Evolutionary conservation across 2,797 vertebrate species (phyloP), one percentile per base, ranked within the genome.

Genomic region (Parambassis ranga): DNA sequence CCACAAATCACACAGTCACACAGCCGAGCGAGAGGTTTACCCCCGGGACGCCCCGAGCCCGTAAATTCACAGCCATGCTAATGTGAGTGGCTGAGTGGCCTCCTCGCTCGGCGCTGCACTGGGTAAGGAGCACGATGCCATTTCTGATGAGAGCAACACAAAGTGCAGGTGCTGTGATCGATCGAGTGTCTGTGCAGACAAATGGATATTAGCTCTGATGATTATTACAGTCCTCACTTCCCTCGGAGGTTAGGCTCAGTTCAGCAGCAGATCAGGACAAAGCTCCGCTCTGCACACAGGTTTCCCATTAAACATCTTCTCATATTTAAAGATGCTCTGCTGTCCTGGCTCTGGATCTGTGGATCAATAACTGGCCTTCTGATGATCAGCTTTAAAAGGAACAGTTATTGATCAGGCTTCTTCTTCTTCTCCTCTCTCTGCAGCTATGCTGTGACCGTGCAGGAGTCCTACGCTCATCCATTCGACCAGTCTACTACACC

Each of bases 401-500:
- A n/a, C n/a, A n/a, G n/a, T n/a, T n/a, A n/a, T n/a, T n/a, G n/a
- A n/a, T n/a, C n/a, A n/a, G 22, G 4, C 10, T 14, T 5, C 2
- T 23, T 2, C 16, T 18, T 7, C 43, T 0, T 48, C 24, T 10
- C 36, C 13, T 30, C 0, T 37, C 20, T 2, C 5, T 57, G 2
- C 70, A 98, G 96, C 85, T 98, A 98, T 0, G 94, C 96, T 0
- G 95, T 98, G 83, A 98, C 95, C 0, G 95, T 98, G 23, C 96
- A 97, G 88, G 96, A 98, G 71, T 97, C 96, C 0, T 98, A 97
- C 0, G 94, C 95, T 3, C 96, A 98, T 42, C 95, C 96, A 0
- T 98, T 97, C 3, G 96, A 98, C 84, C 96, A 98, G 94, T 98
- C 79, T 98, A 96, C 84, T 98, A 98, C 67, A 97, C 95, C 4